These are phyloP conservation scores for Mohoua ochrocephala DNA, from an alignment of 2,113 vertebrate species.

Conservation along the genomic window DNA sequence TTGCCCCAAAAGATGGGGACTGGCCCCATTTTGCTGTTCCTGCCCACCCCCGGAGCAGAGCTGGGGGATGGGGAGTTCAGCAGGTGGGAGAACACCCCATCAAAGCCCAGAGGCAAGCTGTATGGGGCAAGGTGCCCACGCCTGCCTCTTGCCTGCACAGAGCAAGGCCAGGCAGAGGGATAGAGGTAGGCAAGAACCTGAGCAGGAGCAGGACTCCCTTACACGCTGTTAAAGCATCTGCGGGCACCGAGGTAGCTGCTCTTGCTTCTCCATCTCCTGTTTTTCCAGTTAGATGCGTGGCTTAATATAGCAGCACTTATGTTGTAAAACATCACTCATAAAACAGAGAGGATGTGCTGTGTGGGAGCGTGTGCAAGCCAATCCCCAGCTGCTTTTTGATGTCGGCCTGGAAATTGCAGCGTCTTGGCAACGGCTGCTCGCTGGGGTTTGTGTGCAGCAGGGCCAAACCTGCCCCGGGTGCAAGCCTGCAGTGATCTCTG, in stretches of 20 bases:
- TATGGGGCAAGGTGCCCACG: neutral
- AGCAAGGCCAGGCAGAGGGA: neutral
- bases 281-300: constrained; percentile 43
- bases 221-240: neutral
- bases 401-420: constrained; percentile 19
- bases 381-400: constrained; percentile 54
- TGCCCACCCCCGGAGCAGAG: neutral
- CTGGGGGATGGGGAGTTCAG: neutral
- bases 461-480: neutral
- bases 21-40: neutral
- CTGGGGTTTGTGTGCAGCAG: neutral
- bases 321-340: constrained; percentile 38
- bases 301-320: constrained; percentile 57
- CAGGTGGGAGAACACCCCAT: neutral
- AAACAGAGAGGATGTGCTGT: constrained; percentile 52
- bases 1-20: neutral
- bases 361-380: constrained; percentile 30
- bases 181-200: neutral
- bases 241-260: neutral
- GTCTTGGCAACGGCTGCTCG: neutral
- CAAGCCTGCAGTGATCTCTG: neutral
- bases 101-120: neutral
- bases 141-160: neutral
- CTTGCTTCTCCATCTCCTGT: neutral
- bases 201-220: neutral